Base-by-base conservation (phyloP, 2,888 invertebrate genomes). In the Thecocarcelia acutangulata region DNA sequence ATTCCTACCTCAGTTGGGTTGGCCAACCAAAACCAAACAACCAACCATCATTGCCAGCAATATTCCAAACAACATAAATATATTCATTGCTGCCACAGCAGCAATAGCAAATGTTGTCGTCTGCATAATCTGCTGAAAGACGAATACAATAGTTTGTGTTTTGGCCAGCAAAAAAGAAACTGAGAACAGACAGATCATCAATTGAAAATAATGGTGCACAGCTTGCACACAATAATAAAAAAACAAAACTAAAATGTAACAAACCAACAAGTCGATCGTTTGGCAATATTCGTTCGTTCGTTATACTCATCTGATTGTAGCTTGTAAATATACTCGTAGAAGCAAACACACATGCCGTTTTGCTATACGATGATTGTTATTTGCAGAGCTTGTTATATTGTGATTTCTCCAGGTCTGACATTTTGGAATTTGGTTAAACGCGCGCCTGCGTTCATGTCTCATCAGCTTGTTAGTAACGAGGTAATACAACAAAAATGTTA, bases 401-500 rank as follows among this genome's bases (percentile, higher is more conserved):
- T 88, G 89, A 88, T 88, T 87, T 87, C 86, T 84, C 85, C 78
- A 74, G 58, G 59, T 86, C 85, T 88, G 89, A 89, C 88, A 88
- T 88, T 85, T 89, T 85, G 89, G 89, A 87, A 88, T 88, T 89
- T 85, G 85, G 87, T 86, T 78, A 87, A 88, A 86, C 88, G 88
- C 88, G 88, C 88, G 87, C 86, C 86, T 86, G 86, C 86, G 86
- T 87, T 82, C 78, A 82, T 75, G 88, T 78, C 88, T 88, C 88
- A 88, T 88, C 88, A 88, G 88, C 88, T 88, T 88, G 87, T 88
- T 88, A 86, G 87, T 64, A 83, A 76, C 76, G 79, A 66, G 4
- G 40, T 61, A 73, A 73, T 59, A 79, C 64, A 70, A 61, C 12
- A 21, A 44, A 66, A 42, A 28, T 40, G 12, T 58, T 70, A 46